phyloP scores from a whole-genome alignment of 2,113 vertebrate genomes.

The Dasyprocta punctata region DNA sequence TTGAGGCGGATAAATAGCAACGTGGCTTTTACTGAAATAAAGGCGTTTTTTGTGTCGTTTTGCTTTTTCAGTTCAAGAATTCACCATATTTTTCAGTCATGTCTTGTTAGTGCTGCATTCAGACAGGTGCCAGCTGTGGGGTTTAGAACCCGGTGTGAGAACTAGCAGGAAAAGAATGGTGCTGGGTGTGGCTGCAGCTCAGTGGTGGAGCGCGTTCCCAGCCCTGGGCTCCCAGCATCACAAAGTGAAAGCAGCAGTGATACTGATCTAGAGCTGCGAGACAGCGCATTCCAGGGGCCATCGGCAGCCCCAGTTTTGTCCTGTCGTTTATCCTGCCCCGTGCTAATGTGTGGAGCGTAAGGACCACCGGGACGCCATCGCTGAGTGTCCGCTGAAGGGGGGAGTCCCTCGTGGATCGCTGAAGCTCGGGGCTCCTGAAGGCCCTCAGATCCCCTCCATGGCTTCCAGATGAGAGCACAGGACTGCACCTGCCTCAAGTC shows the following conservation, averaged over 20 bases:
- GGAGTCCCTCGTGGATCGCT: not conserved
- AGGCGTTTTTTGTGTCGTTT: not conserved
- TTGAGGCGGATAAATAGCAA: too few relatives aligned
- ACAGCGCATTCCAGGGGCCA: too few relatives aligned
- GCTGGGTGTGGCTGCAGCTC: not conserved
- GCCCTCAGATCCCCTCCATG: fast-evolving
- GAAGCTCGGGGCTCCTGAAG: not conserved
- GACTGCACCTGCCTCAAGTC: not conserved
- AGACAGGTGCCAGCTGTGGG: not conserved
- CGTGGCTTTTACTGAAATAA: not conserved
- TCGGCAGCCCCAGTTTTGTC: not conserved
- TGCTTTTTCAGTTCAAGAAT: not conserved
- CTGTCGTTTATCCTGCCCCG: not conserved
- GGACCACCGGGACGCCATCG: not conserved
- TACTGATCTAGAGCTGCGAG: not conserved
- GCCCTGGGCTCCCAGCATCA: not conserved
- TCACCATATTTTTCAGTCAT: not conserved
- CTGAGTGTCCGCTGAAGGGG: not conserved
- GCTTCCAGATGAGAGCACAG: not conserved
- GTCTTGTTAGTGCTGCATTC: not conserved
- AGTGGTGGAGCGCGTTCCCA: not conserved
- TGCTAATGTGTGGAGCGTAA: not conserved
- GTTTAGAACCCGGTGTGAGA: not conserved
- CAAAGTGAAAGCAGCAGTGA: not conserved
- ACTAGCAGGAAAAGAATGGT: not conserved